phyloP scores from a whole-genome alignment of 2,888 invertebrate genomes.

The Thelaira solivaga region DNA sequence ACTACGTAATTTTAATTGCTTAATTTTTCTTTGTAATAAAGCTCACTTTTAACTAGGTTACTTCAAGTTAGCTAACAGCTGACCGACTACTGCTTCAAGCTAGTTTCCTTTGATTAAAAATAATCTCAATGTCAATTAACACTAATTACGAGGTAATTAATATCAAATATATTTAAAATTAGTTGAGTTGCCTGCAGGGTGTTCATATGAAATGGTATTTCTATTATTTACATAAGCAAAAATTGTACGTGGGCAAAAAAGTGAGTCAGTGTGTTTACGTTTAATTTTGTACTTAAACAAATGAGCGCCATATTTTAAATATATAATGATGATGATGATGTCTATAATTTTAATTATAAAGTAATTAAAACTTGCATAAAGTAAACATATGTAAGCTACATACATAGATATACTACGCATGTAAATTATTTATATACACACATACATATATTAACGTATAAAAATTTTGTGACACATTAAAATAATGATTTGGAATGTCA shows the following conservation, averaged over 20 bases:
- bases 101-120: too few species aligned
- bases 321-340: conserved; percentile 33
- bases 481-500: conserved; percentile 2
- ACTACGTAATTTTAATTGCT: too few species aligned
- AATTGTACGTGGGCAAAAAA: background rate
- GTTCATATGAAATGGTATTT: too few species aligned
- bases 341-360: conserved; percentile 56
- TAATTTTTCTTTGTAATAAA: too few species aligned
- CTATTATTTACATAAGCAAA: background rate
- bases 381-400: conserved; percentile 9
- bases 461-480: background rate
- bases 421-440: background rate
- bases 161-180: too few species aligned
- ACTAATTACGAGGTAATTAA: too few species aligned
- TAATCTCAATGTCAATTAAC: too few species aligned
- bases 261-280: background rate
- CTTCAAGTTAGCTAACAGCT: too few species aligned
- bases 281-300: background rate
- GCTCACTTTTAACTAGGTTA: too few species aligned
- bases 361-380: conserved; percentile 47
- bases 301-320: conserved; percentile 15
- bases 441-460: too few species aligned
- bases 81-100: too few species aligned
- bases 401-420: background rate
- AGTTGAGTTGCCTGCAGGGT: too few species aligned